phyloP scores from a whole-genome alignment of 1,140 invertebrate genomes.

The Drosophila erecta region DNA sequence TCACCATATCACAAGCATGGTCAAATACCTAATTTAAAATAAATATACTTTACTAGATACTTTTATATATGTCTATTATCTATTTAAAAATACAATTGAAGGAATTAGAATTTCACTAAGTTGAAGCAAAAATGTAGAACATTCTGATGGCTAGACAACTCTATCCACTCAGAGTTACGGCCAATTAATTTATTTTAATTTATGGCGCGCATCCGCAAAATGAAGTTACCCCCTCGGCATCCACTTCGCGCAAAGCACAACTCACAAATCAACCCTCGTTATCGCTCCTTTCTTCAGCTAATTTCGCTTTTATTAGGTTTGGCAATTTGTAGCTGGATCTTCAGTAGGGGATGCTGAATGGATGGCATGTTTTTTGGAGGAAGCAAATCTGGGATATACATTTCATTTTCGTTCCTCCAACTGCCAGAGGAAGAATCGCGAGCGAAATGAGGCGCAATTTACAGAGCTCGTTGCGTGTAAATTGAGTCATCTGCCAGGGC shows the following conservation, averaged over 20 bases:
- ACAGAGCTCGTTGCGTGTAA: conserved; percentile 80
- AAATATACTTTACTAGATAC: too few species aligned
- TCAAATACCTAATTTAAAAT: too few species aligned
- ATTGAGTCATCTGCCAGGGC: conserved; percentile 77
- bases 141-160: background rate
- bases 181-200: conserved; percentile 46
- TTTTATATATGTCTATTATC: background rate
- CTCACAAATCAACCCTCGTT: conserved; percentile 29
- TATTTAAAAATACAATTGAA: too few species aligned
- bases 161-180: conserved; percentile 6
- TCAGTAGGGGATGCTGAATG: conserved; percentile 5
- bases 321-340: conserved; percentile 58
- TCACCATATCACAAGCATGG: too few species aligned
- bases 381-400: conserved; percentile 38
- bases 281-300: conserved; percentile 42
- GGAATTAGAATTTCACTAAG: too few species aligned
- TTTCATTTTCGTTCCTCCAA: conserved; percentile 50
- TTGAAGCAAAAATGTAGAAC: background rate
- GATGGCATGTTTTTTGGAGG: conserved; percentile 9
- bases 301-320: conserved; percentile 77
- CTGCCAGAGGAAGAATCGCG: conserved; percentile 75
- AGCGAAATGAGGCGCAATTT: conserved; percentile 79
- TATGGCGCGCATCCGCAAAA: conserved; percentile 33
- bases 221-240: conserved; percentile 17
- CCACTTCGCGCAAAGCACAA: background rate